These are phyloP conservation scores for Drosophila lacertosa DNA, from an alignment of 1,140 invertebrate genomes.

Conservation along the genomic window DNA sequence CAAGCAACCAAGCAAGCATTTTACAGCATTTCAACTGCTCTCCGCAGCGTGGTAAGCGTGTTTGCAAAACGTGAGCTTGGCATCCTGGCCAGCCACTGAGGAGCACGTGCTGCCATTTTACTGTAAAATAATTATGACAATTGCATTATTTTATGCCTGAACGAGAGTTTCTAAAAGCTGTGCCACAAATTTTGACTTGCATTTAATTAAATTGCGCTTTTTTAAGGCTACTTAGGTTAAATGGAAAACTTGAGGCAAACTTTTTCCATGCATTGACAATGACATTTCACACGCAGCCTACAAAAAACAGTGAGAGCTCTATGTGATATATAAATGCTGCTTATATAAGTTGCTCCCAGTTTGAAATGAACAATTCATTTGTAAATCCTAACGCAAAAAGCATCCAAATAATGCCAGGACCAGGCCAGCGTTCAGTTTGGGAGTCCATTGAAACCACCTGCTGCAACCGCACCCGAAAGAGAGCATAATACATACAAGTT, in stretches of 20 bases:
- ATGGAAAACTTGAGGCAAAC: constrained; percentile 61
- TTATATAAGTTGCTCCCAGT: constrained; percentile 14
- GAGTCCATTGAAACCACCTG: constrained; percentile 73
- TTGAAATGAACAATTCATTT: constrained; percentile 55
- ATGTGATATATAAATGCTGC: constrained; percentile 17
- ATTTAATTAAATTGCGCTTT: constrained; percentile 75
- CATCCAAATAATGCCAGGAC: constrained; percentile 43
- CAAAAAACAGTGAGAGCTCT: constrained; percentile 17
- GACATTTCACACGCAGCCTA: constrained; percentile 40
- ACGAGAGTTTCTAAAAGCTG: constrained; percentile 26
- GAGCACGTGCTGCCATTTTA: constrained; percentile 59
- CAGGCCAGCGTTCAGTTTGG: background rate
- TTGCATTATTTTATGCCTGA: constrained; percentile 64
- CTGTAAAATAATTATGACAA: constrained; percentile 71
- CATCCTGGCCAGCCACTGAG: constrained; percentile 14
- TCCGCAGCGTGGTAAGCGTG: constrained; percentile 35
- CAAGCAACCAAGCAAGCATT: background rate
- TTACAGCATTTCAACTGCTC: background rate
- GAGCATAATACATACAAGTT: constrained; percentile 45
- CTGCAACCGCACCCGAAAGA: constrained; percentile 52
- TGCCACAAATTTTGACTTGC: constrained; percentile 48
- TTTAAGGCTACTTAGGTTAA: constrained; percentile 74
- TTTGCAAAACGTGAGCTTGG: constrained; percentile 50
- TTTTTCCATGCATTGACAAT: constrained; percentile 30
- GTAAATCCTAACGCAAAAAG: constrained; percentile 33